Percentiles rank a stretch among this genome's conserved stretches.
phyloP scores from a whole-genome alignment of 2,888 invertebrate species.

The Coleophora flavipennella region DNA sequence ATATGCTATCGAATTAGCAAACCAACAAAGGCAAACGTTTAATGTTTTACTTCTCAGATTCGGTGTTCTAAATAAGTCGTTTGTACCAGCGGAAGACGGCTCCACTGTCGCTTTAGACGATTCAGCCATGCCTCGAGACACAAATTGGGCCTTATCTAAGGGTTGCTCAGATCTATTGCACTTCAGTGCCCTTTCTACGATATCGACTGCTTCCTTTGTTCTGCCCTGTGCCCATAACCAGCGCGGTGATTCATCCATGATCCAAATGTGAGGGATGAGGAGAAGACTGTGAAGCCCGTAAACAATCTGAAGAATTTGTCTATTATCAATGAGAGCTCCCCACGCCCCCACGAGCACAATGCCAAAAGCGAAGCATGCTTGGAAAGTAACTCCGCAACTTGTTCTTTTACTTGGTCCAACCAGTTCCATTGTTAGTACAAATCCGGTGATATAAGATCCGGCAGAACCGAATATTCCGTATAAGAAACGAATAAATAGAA shows the following conservation, averaged over 20 bases:
- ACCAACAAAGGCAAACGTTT: slow-evolving; percentile 88
- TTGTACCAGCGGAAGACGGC: slow-evolving; percentile 69
- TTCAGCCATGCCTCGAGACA: slow-evolving; percentile 74
- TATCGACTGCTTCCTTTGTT: slow-evolving; percentile 79
- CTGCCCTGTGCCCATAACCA: slow-evolving; percentile 91
- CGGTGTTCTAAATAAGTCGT: slow-evolving; percentile 86
- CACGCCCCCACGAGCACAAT: slow-evolving; percentile 88
- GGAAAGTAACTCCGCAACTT: slow-evolving; percentile 84
- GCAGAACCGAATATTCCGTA: slow-evolving; percentile 89
- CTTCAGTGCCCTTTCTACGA: slow-evolving; percentile 82
- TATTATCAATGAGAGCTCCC: slow-evolving; percentile 83
- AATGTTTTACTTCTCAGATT: slow-evolving; percentile 84
- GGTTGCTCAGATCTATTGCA: slow-evolving; percentile 76
- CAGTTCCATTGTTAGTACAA: slow-evolving; percentile 84
- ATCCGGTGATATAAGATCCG: slow-evolving; percentile 80
- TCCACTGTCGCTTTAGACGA: slow-evolving; percentile 43
- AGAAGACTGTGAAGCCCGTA: slow-evolving; percentile 84
- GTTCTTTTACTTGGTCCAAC: slow-evolving; percentile 87
- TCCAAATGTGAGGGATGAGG: slow-evolving; percentile 87
- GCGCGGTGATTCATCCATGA: slow-evolving; percentile 90
- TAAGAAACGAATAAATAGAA: slow-evolving; percentile 77
- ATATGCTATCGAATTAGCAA: slow-evolving; percentile 90
- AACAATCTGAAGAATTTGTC: slow-evolving; percentile 81
- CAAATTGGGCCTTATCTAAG: slow-evolving; percentile 76
- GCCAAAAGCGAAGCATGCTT: slow-evolving; percentile 84